Evolutionary conservation across 2,888 invertebrate genomes (phyloP), one percentile per base, ranked within the genome.

Genomic region (Chrysopilus asiliformis): DNA sequence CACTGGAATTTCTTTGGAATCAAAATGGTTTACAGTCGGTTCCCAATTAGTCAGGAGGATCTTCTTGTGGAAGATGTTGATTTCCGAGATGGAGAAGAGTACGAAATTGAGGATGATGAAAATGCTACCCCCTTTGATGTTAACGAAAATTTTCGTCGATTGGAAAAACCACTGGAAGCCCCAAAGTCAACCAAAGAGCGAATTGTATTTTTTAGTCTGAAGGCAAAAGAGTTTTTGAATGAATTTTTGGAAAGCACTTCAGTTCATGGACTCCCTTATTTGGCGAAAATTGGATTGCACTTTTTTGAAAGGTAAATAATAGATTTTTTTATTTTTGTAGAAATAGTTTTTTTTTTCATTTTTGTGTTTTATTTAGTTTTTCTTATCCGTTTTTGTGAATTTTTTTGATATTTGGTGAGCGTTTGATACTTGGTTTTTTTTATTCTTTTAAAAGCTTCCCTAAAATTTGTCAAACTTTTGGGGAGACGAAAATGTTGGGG

Each of bases 181-280:
- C n/a, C n/a, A n/a, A n/a, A n/a, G n/a, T n/a, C n/a, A n/a, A n/a
- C n/a, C n/a, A n/a, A n/a, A n/a, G n/a, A n/a, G n/a, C n/a, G n/a
- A n/a, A n/a, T n/a, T n/a, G n/a, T n/a, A n/a, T n/a, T n/a, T n/a
- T n/a, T n/a, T n/a, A n/a, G n/a, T n/a, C n/a, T n/a, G 32, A 58
- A 56, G 44, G 43, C 48, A 28, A 55, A 51, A 34, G 46, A 49
- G 14, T 58, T 59, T 44, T 50, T 59, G 40, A 47, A 56, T 36
- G 61, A 61, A 45, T 59, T 57, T 45, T 49, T 60, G 41, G 51
- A 57, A 39, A 53, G 51, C 38, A 57, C 58, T 12, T 62, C 62
- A 32, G 56, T 61, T 44, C 64, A 63, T 48, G 63, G 63, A 12
- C 54, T 63, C 43, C 49, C 51, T 37, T 61, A 60, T 53, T 53